Conservation (phyloP, 2,113 vertebrate species). For the Tragelaphus scriptus region DNA sequence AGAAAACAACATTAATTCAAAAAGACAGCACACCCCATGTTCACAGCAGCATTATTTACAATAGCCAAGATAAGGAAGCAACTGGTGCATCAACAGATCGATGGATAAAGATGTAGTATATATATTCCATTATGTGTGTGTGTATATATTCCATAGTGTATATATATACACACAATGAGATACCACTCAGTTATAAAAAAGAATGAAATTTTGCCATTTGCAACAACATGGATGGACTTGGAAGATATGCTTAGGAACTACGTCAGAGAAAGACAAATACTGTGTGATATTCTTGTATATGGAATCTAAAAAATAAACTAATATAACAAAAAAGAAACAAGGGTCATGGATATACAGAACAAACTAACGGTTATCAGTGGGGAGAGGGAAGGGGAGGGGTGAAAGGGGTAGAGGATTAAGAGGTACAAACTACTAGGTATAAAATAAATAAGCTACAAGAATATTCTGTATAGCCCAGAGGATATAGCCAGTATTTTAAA, state of each 20-base stretch:
- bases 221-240: not conserved
- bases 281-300: not conserved
- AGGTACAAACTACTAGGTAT: not conserved
- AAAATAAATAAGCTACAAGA: not conserved
- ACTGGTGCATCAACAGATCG: not conserved
- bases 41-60: not conserved
- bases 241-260: not conserved
- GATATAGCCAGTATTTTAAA: not conserved
- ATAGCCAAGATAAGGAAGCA: not conserved
- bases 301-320: not conserved
- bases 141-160: not conserved
- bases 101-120: not conserved
- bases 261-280: not conserved
- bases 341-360: not conserved
- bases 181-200: not conserved
- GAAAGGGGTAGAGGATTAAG: not conserved
- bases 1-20: not conserved
- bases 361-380: not conserved
- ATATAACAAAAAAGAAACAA: not conserved
- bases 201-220: not conserved
- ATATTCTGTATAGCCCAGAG: not conserved
- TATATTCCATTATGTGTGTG: not conserved
- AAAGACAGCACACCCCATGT: not conserved
- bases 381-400: not conserved
- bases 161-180: not conserved